Base-by-base conservation (phyloP, 2,113 vertebrate genomes). In the Piprites chloris region DNA sequence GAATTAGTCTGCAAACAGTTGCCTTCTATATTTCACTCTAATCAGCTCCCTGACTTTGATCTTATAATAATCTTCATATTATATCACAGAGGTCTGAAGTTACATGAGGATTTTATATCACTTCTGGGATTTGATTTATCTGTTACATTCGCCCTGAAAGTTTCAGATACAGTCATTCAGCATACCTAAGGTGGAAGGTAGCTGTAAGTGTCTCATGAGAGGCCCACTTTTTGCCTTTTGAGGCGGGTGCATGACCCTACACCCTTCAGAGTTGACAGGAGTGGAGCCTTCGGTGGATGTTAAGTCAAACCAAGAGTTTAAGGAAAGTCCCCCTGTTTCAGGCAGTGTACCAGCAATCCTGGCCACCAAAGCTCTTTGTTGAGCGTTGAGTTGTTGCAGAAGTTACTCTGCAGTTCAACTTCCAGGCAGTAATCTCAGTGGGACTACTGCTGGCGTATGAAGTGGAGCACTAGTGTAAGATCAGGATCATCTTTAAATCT, bases 251-350 rank as follows among this genome's bases (percentile, higher is more conserved):
- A 3, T 83, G 75, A 89, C 87, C 85, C 53, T 53, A 0, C 9
- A 0, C 78, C 82, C 66, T 93, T 76, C 92, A 75, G 89, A 89
- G 71, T 44, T 94, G 87, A 87, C 89, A 85, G 50, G 58, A 82
- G 14, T 42, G 71, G 72, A 84, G 66, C 13, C 58, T 89, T 87
- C 32, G 3, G 89, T 83, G 59, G 71, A 59, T 94, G 50, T 61
- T 62, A 75, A 95, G 89, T 96, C 85, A 96, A 95, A 93, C 26
- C 82, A 89, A 87, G 91, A 95, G 89, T 76, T 91, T 68, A 47
- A 96, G 91, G 91, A 47, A 94, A 95, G 89, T 87, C 94, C 91
- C 91, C 5, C 15, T 33, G 32, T 26, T 89, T 78, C 77, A 93
- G 81, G 58, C 87, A 76, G 58, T 21, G 27, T 26, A 39, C 32